phyloP scores from a whole-genome alignment of 2,113 vertebrate species.

The Zosterops lateralis region DNA sequence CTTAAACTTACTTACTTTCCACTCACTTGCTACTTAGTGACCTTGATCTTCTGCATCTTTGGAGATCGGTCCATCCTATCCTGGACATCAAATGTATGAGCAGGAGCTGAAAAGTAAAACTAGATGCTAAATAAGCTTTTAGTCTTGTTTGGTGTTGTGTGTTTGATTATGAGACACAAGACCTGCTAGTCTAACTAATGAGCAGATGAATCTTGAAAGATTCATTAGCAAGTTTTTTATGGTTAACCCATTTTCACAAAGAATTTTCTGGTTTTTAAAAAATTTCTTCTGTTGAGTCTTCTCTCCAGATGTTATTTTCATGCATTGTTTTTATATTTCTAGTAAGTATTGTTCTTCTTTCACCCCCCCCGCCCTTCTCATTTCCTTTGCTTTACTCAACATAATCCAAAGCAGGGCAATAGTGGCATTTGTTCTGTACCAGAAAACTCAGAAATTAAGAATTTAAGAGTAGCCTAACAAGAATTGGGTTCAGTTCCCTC shows the following conservation, averaged over 20 bases:
- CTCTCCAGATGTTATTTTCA: neutral
- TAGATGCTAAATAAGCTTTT: neutral
- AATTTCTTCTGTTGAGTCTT: neutral
- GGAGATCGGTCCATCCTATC: neutral
- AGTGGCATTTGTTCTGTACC: neutral
- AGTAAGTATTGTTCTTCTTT: accelerated
- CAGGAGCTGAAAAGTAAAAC: neutral
- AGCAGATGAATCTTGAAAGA: neutral
- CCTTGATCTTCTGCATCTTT: neutral
- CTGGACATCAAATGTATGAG: neutral
- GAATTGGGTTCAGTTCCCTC: neutral
- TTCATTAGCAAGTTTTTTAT: neutral
- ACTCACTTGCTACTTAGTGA: neutral
- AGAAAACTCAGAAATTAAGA: neutral
- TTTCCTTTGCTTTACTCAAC: neutral
- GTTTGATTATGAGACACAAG: neutral
- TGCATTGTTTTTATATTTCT: neutral
- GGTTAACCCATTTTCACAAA: neutral
- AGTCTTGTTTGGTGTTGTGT: neutral
- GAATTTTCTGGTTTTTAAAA: neutral
- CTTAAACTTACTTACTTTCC: neutral
- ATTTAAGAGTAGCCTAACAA: neutral
- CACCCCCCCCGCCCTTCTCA: neutral
- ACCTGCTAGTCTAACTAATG: neutral
- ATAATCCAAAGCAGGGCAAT: neutral